These are phyloP conservation scores for Drosophila sechellia DNA, from an alignment of 1,140 invertebrate species.

Conservation along the genomic window DNA sequence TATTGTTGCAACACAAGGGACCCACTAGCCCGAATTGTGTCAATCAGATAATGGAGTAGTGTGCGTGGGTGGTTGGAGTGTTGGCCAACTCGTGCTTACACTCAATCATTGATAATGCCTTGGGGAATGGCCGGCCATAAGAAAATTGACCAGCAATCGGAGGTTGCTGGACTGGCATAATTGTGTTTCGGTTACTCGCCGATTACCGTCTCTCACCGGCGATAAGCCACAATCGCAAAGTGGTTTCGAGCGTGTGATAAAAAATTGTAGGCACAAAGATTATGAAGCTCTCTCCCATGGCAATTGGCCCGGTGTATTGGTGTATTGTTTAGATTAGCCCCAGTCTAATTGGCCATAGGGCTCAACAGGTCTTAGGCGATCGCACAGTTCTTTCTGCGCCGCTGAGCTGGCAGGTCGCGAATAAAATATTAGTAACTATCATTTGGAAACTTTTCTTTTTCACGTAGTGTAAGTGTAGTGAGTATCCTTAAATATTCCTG, in stretches of 20 bases:
- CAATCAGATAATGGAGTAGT: slow-evolving; percentile 38
- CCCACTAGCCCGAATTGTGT: slow-evolving; percentile 11
- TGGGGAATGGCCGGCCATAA: slow-evolving; percentile 5
- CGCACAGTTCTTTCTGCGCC: slow-evolving; percentile 64
- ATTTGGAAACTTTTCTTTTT: neutral
- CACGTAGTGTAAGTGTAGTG: slow-evolving; percentile 42
- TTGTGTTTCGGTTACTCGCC: slow-evolving; percentile 41
- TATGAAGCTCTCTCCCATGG: slow-evolving; percentile 28
- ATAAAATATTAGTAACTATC: slow-evolving; percentile 2
- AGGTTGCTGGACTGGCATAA: slow-evolving; percentile 38
- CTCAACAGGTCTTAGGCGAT: slow-evolving; percentile 56
- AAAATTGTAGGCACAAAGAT: slow-evolving; percentile 65
- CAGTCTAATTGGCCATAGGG: slow-evolving; percentile 67
- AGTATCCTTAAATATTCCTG: slow-evolving; percentile 5
- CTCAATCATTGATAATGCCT: slow-evolving; percentile 71
- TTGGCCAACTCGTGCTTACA: slow-evolving; percentile 63
- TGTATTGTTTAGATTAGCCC: slow-evolving; percentile 70
- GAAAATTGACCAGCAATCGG: slow-evolving; percentile 27
- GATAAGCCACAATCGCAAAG: slow-evolving; percentile 72
- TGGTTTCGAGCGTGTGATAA: slow-evolving; percentile 62
- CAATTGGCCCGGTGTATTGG: slow-evolving; percentile 11
- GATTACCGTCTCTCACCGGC: slow-evolving; percentile 35
- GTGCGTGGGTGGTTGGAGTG: neutral
- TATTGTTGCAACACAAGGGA: slow-evolving; percentile 29
- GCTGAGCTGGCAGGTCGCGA: slow-evolving; percentile 70